A percentile compares a stretch with the other conserved stretches of the same genome.
These are phyloP conservation scores for Seriola dumerili DNA, from an alignment of 2,113 vertebrate species.

Conservation along the genomic window DNA sequence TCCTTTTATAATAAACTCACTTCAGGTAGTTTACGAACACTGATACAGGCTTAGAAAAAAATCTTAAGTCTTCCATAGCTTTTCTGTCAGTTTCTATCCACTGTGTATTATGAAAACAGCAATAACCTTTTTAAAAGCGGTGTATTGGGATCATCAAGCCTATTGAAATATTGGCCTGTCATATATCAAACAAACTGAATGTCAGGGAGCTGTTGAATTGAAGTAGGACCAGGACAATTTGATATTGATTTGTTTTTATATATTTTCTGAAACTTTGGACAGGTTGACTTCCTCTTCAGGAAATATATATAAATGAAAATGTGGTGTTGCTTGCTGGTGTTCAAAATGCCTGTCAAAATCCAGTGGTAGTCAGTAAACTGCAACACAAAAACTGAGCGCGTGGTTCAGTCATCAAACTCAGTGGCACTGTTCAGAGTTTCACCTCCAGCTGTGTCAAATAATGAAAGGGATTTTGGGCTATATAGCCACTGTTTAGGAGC, in stretches of 20 bases:
- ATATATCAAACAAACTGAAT: slow-evolving; percentile 75
- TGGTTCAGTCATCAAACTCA: slow-evolving; percentile 64
- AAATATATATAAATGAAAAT: slow-evolving; percentile 52
- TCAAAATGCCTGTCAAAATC: slow-evolving; percentile 54
- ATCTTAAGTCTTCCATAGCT: slow-evolving; percentile 87
- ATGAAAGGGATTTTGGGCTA: slow-evolving; percentile 82
- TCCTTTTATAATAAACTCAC: slow-evolving; percentile 83
- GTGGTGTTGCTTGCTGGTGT: slow-evolving; percentile 52
- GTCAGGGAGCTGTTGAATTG: slow-evolving; percentile 81
- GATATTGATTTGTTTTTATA: slow-evolving; percentile 70
- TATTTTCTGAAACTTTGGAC: slow-evolving; percentile 87
- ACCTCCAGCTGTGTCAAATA: slow-evolving; percentile 80
- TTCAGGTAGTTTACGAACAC: slow-evolving; percentile 91
- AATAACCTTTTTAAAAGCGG: slow-evolving; percentile 85
- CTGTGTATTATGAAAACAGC: slow-evolving; percentile 84
- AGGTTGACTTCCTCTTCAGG: slow-evolving; percentile 85
- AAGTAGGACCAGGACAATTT: slow-evolving; percentile 76
- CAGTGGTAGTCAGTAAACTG: slow-evolving; percentile 68
- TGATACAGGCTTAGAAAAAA: slow-evolving; percentile 84
- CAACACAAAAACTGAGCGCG: slow-evolving; percentile 53
- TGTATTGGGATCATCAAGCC: slow-evolving; percentile 75
- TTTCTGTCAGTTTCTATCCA: slow-evolving; percentile 84
- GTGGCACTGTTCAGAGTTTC: slow-evolving; percentile 73
- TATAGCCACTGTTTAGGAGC: slow-evolving; percentile 73
- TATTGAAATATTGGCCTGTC: slow-evolving; percentile 73